Evolutionary conservation across 2,797 vertebrate genomes (phyloP).

Genomic region (Myotis pilosus): DNA sequence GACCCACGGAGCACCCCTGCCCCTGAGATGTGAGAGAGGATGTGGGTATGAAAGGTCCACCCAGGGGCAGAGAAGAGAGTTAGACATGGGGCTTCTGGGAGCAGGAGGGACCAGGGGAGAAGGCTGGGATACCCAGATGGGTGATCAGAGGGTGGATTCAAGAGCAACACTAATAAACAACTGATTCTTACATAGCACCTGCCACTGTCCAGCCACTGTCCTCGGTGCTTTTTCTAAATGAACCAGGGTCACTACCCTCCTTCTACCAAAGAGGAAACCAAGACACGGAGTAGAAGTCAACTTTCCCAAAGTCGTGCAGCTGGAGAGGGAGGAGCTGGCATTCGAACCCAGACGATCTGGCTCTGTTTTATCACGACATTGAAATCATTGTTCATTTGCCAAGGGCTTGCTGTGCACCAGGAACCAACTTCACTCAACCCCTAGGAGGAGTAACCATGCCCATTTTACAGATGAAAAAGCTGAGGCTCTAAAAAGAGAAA

Average conservation of each 20-base stretch:
- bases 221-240: neutral
- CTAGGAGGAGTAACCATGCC: neutral
- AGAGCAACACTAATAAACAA: neutral
- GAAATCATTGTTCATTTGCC: neutral
- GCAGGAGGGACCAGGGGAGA: neutral
- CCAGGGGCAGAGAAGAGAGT: neutral
- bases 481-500: neutral
- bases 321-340: neutral
- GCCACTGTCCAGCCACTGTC: too few relatives aligned
- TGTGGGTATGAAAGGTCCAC: neutral
- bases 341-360: neutral
- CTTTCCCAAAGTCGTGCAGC: neutral
- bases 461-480: neutral
- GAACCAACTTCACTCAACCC: too few relatives aligned
- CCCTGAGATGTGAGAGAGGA: neutral
- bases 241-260: neutral
- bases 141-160: neutral
- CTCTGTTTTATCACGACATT: too few relatives aligned
- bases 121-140: neutral
- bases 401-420: neutral
- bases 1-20: neutral
- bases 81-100: neutral
- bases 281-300: neutral
- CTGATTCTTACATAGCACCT: neutral
- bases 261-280: neutral